These are phyloP conservation scores for Cetonia aurata DNA, from an alignment of 2,888 invertebrate species.

Conservation along the genomic window DNA sequence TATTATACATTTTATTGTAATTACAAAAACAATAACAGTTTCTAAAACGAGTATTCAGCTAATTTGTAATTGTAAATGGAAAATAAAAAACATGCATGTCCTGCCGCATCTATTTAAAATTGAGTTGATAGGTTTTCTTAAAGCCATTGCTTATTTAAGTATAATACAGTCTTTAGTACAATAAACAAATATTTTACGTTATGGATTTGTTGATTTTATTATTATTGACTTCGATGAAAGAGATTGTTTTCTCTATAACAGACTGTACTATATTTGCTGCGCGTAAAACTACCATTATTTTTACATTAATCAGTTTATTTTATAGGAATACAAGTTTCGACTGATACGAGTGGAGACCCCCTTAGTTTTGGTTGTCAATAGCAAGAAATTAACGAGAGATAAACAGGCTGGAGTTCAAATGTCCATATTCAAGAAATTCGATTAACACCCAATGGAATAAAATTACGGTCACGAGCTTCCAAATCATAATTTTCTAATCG, in stretches of 20 bases:
- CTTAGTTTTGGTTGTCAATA: conserved; percentile 80
- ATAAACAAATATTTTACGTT: background rate
- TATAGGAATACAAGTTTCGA: conserved; percentile 79
- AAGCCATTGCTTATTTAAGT: conserved; percentile 9
- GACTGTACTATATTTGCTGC: conserved; percentile 16
- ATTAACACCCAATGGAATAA: conserved; percentile 60
- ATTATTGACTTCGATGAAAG: background rate
- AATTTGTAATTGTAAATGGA: conserved; percentile 4
- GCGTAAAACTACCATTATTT: conserved; percentile 1
- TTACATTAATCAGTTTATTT: conserved; percentile 51
- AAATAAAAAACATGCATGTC: conserved; percentile 31
- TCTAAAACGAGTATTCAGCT: background rate
- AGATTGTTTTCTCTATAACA: background rate
- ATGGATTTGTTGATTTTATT: background rate
- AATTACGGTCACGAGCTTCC: conserved; percentile 27
- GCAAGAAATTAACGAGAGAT: conserved; percentile 76
- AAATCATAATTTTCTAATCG: conserved; percentile 22
- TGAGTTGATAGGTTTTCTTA: conserved; percentile 25
- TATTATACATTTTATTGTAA: conserved; percentile 31
- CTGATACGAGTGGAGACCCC: conserved; percentile 86
- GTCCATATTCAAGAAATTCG: conserved; percentile 75
- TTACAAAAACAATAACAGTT: conserved; percentile 33
- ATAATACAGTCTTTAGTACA: conserved; percentile 3
- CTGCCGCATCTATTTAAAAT: conserved; percentile 9
- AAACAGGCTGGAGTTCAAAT: conserved; percentile 76